These are phyloP conservation scores for Cyrtodaria siliqua DNA, from an alignment of 2,888 invertebrate genomes.

Conservation along the genomic window DNA sequence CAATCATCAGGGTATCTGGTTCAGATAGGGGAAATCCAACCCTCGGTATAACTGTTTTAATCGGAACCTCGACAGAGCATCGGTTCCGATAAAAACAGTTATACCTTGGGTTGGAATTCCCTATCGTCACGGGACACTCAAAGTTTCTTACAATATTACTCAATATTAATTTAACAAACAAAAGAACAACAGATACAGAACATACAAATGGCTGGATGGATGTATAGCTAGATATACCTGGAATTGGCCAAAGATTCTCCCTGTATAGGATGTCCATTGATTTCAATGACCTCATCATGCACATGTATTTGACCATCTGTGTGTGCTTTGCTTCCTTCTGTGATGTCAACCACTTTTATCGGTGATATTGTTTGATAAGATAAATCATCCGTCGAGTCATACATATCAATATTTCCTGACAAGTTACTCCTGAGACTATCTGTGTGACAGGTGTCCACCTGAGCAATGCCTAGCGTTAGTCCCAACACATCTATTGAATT, in stretches of 20 bases:
- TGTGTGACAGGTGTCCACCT: constrained; percentile 37
- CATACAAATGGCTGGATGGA: too few species aligned
- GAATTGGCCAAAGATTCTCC: constrained; percentile 73
- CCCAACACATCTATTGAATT: constrained; percentile 65
- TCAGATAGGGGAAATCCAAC: too few species aligned
- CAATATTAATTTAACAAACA: too few species aligned
- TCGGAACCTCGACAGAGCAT: too few species aligned
- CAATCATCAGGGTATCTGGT: too few species aligned
- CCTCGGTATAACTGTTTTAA: too few species aligned
- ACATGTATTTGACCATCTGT: constrained; percentile 91
- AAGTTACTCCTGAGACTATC: constrained; percentile 42
- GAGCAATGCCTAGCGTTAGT: constrained; percentile 69
- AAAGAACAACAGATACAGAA: too few species aligned
- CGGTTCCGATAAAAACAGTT: too few species aligned
- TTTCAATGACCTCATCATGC: constrained; percentile 95
- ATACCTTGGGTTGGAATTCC: too few species aligned
- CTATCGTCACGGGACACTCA: too few species aligned
- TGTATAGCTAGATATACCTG: constrained; percentile 76
- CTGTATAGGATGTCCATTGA: constrained; percentile 90
- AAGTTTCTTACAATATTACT: too few species aligned
- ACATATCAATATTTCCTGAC: constrained; percentile 26
- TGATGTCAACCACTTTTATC: constrained; percentile 73
- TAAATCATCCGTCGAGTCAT: constrained; percentile 55
- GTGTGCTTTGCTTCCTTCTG: constrained; percentile 69
- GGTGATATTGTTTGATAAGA: constrained; percentile 49